Conservation (phyloP, 2,797 vertebrate genomes). For the Tragopan temminckii region DNA sequence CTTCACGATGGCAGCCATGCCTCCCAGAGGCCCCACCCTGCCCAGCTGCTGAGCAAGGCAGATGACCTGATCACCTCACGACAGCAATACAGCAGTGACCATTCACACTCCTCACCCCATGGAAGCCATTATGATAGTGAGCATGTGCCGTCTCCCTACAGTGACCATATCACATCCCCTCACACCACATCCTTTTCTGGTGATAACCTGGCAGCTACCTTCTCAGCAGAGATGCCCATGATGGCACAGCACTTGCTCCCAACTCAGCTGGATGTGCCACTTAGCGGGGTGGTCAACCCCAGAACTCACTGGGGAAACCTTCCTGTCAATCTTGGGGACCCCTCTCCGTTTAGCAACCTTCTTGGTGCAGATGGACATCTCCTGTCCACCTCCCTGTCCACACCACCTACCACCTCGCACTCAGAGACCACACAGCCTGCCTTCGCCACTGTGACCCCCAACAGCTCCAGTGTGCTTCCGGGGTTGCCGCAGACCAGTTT, state of each 20-base stretch:
- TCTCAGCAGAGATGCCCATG: constrained; percentile 93
- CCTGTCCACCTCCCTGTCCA: constrained; percentile 97
- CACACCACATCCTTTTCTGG: constrained; percentile 87
- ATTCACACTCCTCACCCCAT: constrained; percentile 90
- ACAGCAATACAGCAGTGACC: constrained; percentile 90
- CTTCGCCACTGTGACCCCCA: constrained; percentile 89
- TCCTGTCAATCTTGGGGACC: constrained; percentile 91
- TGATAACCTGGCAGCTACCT: constrained; percentile 86
- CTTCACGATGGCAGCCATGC: constrained; percentile 87
- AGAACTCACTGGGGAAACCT: constrained; percentile 95
- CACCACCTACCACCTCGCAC: constrained; percentile 93
- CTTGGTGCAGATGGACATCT: constrained; percentile 94
- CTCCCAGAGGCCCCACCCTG: constrained; percentile 88
- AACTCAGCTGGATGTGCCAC: constrained; percentile 91
- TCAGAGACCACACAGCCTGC: constrained; percentile 95
- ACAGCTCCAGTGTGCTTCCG: constrained; percentile 88
- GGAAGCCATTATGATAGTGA: constrained; percentile 97
- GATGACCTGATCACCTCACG: constrained; percentile 88
- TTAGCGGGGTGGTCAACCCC: constrained; percentile 90
- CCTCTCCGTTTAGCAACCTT: constrained; percentile 93
- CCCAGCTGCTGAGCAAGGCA: constrained; percentile 91
- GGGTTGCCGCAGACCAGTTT: constrained; percentile 93
- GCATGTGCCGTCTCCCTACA: constrained; percentile 95
- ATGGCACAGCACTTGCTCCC: constrained; percentile 88
- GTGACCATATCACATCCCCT: constrained; percentile 95